phyloP scores from a whole-genome alignment of 2,888 invertebrate genomes.

The Bimastos eiseni region DNA sequence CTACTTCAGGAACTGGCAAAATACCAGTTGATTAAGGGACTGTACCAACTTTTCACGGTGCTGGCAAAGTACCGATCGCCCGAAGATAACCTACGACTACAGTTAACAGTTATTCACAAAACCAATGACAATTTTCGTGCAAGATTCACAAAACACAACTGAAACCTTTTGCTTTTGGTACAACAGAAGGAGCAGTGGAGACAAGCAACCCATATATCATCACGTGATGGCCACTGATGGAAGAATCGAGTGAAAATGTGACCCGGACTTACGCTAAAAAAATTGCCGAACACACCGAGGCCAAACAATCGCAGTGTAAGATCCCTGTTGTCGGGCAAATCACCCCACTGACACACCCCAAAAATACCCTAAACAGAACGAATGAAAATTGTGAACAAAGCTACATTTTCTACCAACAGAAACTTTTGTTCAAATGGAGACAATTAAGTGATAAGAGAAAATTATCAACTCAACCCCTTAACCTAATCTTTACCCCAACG shows the following conservation, averaged over 20 bases:
- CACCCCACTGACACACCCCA: too few species aligned
- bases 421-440: background rate
- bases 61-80: background rate
- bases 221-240: background rate
- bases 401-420: background rate
- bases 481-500: background rate
- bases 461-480: background rate
- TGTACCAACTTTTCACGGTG: background rate
- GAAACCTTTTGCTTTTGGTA: background rate
- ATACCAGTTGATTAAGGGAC: too few species aligned
- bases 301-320: background rate
- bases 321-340: too few species aligned
- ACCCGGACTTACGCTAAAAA: background rate
- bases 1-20: too few species aligned
- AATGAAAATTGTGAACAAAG: background rate
- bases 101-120: background rate
- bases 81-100: background rate
- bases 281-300: background rate
- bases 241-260: background rate
- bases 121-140: background rate
- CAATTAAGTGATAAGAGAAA: background rate
- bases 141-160: background rate
- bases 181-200: background rate
- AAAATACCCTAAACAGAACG: background rate
- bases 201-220: background rate